These are phyloP conservation scores for Dissostichus mawsoni DNA, from an alignment of 2,113 vertebrate genomes.

Conservation along the genomic window DNA sequence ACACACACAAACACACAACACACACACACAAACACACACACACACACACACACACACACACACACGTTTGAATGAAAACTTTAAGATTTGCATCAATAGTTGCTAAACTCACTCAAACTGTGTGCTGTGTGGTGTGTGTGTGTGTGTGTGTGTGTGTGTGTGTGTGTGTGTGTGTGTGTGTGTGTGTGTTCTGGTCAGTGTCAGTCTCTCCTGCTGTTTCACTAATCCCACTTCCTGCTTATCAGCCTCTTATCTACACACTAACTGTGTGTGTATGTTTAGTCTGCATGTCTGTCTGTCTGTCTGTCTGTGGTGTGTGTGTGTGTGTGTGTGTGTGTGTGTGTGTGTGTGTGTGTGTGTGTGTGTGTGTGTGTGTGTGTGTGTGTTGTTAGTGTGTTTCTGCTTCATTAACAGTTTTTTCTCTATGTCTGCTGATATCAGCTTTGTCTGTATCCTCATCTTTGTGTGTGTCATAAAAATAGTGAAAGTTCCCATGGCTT, in stretches of 20 bases:
- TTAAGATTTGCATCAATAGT: background rate
- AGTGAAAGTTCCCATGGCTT: no score
- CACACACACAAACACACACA: no score
- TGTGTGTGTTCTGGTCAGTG: background rate
- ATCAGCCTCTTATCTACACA: constrained; percentile 25
- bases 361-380: background rate
- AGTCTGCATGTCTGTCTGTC: background rate
- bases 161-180: constrained; percentile 7
- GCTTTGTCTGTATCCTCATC: background rate
- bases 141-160: constrained; percentile 2
- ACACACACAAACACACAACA: background rate
- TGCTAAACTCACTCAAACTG: background rate
- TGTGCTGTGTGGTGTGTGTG: background rate
- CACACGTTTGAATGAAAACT: background rate
- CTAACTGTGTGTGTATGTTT: background rate
- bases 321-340: background rate
- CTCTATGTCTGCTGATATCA: background rate
- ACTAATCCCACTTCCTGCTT: constrained; percentile 38
- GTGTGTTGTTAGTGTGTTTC: background rate
- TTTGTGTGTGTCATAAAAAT: background rate
- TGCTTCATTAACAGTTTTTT: no score
- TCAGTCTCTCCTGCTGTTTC: constrained; percentile 20
- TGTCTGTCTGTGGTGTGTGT: background rate
- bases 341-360: constrained; percentile 1
- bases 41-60: background rate